phyloP scores from a whole-genome alignment of 2,113 vertebrate genomes.

The Semicossyphus pulcher region DNA sequence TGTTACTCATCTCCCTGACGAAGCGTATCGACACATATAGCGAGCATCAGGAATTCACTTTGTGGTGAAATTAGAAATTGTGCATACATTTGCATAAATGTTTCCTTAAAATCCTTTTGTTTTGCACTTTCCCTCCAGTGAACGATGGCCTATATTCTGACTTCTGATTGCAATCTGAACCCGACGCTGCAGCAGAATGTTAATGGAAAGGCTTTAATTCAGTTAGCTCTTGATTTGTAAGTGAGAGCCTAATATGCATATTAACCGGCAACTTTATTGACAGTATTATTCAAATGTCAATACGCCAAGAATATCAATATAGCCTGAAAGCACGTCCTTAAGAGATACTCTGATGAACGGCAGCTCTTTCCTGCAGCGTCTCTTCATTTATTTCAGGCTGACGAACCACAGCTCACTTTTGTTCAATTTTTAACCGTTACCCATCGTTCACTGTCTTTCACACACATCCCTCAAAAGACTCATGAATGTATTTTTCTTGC shows the following conservation, averaged over 20 bases:
- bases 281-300: conserved; percentile 47
- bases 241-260: conserved; percentile 34
- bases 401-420: not conserved
- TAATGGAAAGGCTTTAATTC: conserved; percentile 28
- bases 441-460: conserved; percentile 35
- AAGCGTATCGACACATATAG: conserved; percentile 50
- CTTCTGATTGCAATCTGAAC: conserved; percentile 64
- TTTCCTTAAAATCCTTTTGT: conserved; percentile 67
- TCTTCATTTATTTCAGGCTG: conserved; percentile 7
- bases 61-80: conserved; percentile 56
- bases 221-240: conserved; percentile 26
- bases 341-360: not conserved
- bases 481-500: conserved; percentile 57
- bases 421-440: conserved; percentile 24
- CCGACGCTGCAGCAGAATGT: conserved; percentile 20
- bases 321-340: not conserved
- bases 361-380: not conserved
- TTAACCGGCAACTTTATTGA: conserved; percentile 49
- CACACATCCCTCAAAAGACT: conserved; percentile 43
- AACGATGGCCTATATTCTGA: conserved; percentile 68
- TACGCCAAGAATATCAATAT: conserved; percentile 34
- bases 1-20: conserved; percentile 34
- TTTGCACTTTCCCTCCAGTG: conserved; percentile 69
- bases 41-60: conserved; percentile 54
- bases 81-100: conserved; percentile 77